Evolutionary conservation across 53 echinoderm and acorn worm species (phyloP), one percentile per base, ranked within the genome.

Genomic region (Luidia sarsii): DNA sequence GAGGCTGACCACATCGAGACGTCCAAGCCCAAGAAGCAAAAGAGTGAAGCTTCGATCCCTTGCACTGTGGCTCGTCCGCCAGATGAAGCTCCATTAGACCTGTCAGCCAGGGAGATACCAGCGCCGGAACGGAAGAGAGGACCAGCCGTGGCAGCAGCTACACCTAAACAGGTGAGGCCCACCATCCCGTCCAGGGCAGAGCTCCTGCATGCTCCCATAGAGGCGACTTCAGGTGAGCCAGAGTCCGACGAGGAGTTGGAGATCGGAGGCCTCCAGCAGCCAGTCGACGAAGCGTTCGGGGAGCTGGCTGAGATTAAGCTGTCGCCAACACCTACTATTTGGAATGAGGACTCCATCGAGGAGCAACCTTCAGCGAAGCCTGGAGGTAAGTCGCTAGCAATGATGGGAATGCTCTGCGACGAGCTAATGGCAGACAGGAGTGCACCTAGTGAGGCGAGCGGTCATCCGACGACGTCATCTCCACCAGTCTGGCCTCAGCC

Each of bases 201-300:
- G n/a, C n/a, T n/a, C n/a, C n/a, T n/a, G n/a, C n/a, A 30, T 69
- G 48, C 30, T 69, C 1, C 50, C 69, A 2, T 48, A 69, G 69
- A 48, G 30, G 19, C n/a, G n/a, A n/a, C n/a, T n/a, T n/a, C n/a
- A n/a, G 64, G 35, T 36, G 64, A 34, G 3, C 64, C 64, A 36
- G 16, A 28, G 35, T 33, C 18, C 1, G 35, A 1, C 5, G 9
- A 6, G 14, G 64, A 63, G 7, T 33, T 33, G 64, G 64, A 63
- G 19, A 10, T 34, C 15, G 4, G 8, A 1, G 35, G 6, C 4
- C 11, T 9, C n/a, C n/a, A n/a, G n/a, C n/a, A 18, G 33, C 34
- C 3, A 63, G 1, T 3, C 5, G 14, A 33, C 5, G 34, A n/a
- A n/a, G n/a, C n/a, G n/a, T n/a, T n/a, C n/a, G n/a, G n/a, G n/a